phyloP scores from a whole-genome alignment of 1,140 invertebrate genomes.

The Agraylea sexmaculata region DNA sequence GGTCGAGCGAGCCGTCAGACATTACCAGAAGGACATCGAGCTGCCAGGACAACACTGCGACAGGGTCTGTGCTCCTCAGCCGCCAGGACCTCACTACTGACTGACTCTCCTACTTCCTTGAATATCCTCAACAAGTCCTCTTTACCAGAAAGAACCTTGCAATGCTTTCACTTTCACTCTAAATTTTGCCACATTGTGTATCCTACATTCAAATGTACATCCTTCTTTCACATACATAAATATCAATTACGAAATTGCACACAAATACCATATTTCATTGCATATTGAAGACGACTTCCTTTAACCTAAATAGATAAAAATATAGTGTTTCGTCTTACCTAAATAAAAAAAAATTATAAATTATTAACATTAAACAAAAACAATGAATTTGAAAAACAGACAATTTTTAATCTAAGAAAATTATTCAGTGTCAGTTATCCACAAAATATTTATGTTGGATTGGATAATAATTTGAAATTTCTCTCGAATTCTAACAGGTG shows the following conservation, averaged over 20 bases:
- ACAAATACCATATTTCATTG: no score
- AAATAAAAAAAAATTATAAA: no score
- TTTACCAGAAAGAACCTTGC: slow-evolving; percentile 1
- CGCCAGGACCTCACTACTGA: slow-evolving; percentile 1
- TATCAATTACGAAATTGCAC: neutral
- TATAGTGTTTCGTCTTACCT: no score
- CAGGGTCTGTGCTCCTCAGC: slow-evolving; percentile 10
- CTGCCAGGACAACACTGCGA: slow-evolving; percentile 11
- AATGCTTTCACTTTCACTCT: neutral
- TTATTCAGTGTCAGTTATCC: neutral
- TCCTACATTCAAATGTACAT: neutral
- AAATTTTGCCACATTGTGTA: slow-evolving; percentile 10
- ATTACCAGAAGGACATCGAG: slow-evolving; percentile 19
- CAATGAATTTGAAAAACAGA: neutral
- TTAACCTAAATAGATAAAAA: no score
- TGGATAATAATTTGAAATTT: neutral
- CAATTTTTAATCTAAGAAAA: slow-evolving; percentile 1
- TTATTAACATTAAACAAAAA: neutral
- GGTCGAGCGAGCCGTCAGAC: slow-evolving; percentile 14
- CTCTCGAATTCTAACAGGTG: slow-evolving; percentile 41
- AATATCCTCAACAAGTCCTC: slow-evolving; percentile 7
- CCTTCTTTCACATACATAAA: neutral
- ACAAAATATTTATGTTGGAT: neutral
- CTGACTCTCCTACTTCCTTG: slow-evolving; percentile 10
- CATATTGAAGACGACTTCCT: no score